Conservation (phyloP, 2,888 invertebrate genomes). For the Liopterus haemorrhoidalis region DNA sequence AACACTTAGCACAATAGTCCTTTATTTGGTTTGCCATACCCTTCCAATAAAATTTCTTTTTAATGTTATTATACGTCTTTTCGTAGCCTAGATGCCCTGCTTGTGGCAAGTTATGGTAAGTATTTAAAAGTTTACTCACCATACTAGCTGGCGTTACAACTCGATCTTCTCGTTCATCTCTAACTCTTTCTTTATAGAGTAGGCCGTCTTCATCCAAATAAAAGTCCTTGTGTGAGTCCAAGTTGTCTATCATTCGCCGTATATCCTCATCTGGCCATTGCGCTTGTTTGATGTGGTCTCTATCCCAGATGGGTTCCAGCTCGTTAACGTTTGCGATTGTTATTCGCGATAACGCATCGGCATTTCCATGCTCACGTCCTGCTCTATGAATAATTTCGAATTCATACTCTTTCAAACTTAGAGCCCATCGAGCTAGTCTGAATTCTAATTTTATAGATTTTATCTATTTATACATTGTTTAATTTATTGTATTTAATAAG, state of each 20-base stretch:
- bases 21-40: conserved; percentile 30
- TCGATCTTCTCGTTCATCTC: conserved; percentile 14
- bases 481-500: too few relatives aligned
- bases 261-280: not conserved
- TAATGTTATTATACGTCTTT: conserved; percentile 30
- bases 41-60: conserved; percentile 32
- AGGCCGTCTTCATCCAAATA: conserved; percentile 20
- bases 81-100: conserved; percentile 36
- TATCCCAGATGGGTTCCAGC: conserved; percentile 8
- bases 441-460: too few relatives aligned
- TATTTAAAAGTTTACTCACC: conserved; percentile 18
- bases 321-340: not conserved
- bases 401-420: conserved; percentile 10
- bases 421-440: conserved; percentile 26
- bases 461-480: too few relatives aligned
- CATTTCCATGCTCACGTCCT: conserved; percentile 7
- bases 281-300: not conserved
- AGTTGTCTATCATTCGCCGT: conserved; percentile 19
- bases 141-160: conserved; percentile 22
- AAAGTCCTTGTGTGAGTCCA: too few relatives aligned
- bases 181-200: conserved; percentile 14
- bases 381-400: conserved; percentile 11
- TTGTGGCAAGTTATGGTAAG: conserved; percentile 30
- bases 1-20: conserved; percentile 30
- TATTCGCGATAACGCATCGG: conserved; percentile 11